Percentiles rank a stretch among this genome's conserved stretches.
Conservation (phyloP, 1,140 invertebrate species). For the Trichonephila clavata region DNA sequence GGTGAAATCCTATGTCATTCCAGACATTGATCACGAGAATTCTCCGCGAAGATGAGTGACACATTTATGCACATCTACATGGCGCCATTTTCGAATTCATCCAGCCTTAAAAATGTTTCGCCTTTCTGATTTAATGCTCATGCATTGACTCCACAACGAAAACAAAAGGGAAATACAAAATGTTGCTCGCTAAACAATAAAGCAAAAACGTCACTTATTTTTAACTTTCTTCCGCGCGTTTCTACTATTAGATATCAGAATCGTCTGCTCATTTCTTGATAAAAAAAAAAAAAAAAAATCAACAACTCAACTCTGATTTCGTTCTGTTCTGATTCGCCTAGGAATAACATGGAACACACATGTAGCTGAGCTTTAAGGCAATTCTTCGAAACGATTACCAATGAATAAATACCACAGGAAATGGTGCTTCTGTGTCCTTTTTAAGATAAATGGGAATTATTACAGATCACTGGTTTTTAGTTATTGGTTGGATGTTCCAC, state of each 20-base stretch:
- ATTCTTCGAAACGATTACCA: slow-evolving; percentile 2
- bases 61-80: slow-evolving; percentile 7
- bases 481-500: slow-evolving; percentile 32
- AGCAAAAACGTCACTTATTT: slow-evolving; percentile 17
- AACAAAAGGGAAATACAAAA: slow-evolving; percentile 34
- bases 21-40: slow-evolving; percentile 14
- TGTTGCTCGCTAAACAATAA: not conserved
- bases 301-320: not conserved
- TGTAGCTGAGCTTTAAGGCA: not conserved
- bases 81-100: not conserved
- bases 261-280: slow-evolving; percentile 11
- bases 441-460: slow-evolving; percentile 42
- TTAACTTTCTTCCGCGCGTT: slow-evolving; percentile 22
- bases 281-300: not conserved
- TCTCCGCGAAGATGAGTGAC: not conserved
- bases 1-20: not conserved
- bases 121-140: slow-evolving; percentile 13
- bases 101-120: not conserved
- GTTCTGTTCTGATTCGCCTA: slow-evolving; percentile 41
- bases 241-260: slow-evolving; percentile 22
- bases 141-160: not conserved
- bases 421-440: slow-evolving; percentile 15
- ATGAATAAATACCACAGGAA: slow-evolving; percentile 6
- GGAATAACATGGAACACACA: slow-evolving; percentile 25
- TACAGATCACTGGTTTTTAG: slow-evolving; percentile 34